phyloP scores from a whole-genome alignment of 2,888 invertebrate genomes.

The Limnephilus lunatus region DNA sequence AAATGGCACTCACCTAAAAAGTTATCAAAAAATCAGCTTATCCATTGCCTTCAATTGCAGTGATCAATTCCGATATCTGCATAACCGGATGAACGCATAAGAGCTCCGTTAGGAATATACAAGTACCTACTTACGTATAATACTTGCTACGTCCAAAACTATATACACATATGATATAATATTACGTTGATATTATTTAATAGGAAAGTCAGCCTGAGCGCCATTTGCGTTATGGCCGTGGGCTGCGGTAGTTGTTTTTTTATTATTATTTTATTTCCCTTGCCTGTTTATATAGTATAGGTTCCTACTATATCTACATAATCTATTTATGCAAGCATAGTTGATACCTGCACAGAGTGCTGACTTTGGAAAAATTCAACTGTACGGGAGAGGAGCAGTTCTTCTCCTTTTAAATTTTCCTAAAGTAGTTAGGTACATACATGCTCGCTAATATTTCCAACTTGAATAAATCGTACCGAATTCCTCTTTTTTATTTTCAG shows the following conservation, averaged over 20 bases:
- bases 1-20: not conserved
- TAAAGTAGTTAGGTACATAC: not conserved
- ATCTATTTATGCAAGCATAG: not conserved
- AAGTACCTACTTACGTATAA: not conserved
- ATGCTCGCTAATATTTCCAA: not conserved
- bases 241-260: not conserved
- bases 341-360: not conserved
- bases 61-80: not conserved
- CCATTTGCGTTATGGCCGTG: not conserved
- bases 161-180: not conserved
- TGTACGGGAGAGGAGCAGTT: not conserved
- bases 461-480: not conserved
- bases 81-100: not conserved
- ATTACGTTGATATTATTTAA: not conserved
- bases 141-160: not conserved
- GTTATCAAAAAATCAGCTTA: not conserved
- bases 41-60: not conserved
- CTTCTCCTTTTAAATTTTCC: not conserved
- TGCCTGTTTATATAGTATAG: not conserved
- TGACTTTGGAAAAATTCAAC: not conserved
- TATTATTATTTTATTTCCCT: not conserved
- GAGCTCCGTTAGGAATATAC: not conserved
- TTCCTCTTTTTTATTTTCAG: not conserved
- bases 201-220: not conserved
- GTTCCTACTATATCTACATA: not conserved